A percentile compares a stretch with the other conserved stretches of the same genome.
Conservation (phyloP, 2,113 vertebrate genomes). For the Ceratotherium simum region DNA sequence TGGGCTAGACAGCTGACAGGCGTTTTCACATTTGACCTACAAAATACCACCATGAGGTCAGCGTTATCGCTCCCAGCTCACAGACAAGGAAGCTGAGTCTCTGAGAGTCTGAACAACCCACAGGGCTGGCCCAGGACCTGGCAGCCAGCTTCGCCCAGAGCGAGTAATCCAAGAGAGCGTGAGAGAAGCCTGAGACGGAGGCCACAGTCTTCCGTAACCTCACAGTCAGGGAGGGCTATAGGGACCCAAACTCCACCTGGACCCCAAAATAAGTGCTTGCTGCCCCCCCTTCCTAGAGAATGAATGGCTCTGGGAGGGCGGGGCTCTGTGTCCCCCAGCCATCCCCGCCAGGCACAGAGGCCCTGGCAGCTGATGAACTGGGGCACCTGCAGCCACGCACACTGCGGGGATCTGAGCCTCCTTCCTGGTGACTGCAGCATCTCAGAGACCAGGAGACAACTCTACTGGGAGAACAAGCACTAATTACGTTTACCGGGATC, state of each 20-base stretch:
- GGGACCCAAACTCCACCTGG: not conserved
- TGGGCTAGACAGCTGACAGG: fast-evolving
- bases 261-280: not conserved
- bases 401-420: not conserved
- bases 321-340: not conserved
- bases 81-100: not conserved
- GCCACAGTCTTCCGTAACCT: not conserved
- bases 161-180: fast-evolving
- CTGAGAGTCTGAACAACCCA: not conserved
- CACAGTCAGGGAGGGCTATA: fast-evolving
- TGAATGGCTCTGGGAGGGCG: fast-evolving
- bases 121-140: fast-evolving
- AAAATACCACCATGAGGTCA: fast-evolving
- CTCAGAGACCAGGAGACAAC: constrained; percentile 82
- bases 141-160: not conserved
- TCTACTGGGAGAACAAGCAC: constrained; percentile 87
- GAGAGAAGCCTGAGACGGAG: fast-evolving
- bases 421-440: constrained; percentile 60
- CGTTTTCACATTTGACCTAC: not conserved
- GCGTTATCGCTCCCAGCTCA: fast-evolving
- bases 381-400: fast-evolving
- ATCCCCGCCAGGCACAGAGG: fast-evolving
- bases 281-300: not conserved
- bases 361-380: fast-evolving
- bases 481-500: constrained; percentile 93